These are phyloP conservation scores for Danionella dracula DNA, from an alignment of 2,797 vertebrate genomes.

Conservation along the genomic window DNA sequence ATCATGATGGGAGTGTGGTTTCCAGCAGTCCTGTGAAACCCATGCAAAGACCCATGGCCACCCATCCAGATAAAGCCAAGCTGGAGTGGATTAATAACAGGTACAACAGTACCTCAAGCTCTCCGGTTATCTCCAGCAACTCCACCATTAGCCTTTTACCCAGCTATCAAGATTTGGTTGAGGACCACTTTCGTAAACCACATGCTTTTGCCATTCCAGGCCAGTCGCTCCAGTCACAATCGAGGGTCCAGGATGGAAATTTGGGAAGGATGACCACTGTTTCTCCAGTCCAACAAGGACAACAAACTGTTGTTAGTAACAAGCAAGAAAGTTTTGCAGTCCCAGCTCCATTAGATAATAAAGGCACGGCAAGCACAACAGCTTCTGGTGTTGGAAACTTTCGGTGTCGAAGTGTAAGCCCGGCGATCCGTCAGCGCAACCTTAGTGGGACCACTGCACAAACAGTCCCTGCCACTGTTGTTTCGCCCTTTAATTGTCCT, in stretches of 20 bases:
- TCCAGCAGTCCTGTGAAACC: slow-evolving; percentile 95
- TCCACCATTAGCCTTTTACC: slow-evolving; percentile 85
- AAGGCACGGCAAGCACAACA: slow-evolving; percentile 63
- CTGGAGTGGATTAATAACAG: slow-evolving; percentile 96
- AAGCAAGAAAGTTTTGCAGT: slow-evolving; percentile 96
- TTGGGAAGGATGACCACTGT: slow-evolving; percentile 89
- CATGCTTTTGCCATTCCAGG: slow-evolving; percentile 93
- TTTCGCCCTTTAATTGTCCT: slow-evolving; percentile 84
- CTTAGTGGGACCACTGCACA: slow-evolving; percentile 76
- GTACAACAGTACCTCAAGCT: slow-evolving; percentile 75
- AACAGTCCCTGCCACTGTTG: slow-evolving; percentile 72
- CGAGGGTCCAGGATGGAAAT: slow-evolving; percentile 80
- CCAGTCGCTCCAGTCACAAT: slow-evolving; percentile 79
- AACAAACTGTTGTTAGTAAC: slow-evolving; percentile 66
- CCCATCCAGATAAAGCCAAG: slow-evolving; percentile 93
- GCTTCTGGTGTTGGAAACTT: slow-evolving; percentile 65
- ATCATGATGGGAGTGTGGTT: slow-evolving; percentile 85
- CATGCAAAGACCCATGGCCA: slow-evolving; percentile 97
- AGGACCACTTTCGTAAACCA: slow-evolving; percentile 95
- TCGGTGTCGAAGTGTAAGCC: slow-evolving; percentile 93
- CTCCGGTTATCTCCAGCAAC: slow-evolving; percentile 72
- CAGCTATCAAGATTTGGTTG: slow-evolving; percentile 88
- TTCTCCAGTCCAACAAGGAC: slow-evolving; percentile 89
- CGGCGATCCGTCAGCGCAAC: slow-evolving; percentile 91
- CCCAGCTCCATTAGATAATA: slow-evolving; percentile 92